phyloP scores from a whole-genome alignment of 2,797 vertebrate genomes.

The Dendrocincla fuliginosa region DNA sequence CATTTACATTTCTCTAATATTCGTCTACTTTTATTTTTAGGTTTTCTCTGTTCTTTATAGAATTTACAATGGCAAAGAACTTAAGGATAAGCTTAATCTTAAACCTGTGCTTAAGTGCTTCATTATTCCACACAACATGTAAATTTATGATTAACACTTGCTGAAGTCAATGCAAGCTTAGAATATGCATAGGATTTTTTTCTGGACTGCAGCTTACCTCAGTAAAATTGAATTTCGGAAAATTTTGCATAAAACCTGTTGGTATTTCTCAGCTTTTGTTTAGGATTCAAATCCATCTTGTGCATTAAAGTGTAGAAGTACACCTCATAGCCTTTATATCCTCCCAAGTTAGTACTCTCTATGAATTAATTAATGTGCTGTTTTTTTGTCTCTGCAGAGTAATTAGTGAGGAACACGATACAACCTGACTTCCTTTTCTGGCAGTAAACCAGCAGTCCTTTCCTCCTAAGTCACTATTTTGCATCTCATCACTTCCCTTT shows the following conservation, averaged over 20 bases:
- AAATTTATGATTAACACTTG: not conserved
- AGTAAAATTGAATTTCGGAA: not conserved
- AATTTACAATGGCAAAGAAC: not conserved
- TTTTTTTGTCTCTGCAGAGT: not conserved
- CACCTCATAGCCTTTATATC: not conserved
- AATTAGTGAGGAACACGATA: not conserved
- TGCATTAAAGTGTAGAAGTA: not conserved
- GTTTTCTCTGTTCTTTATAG: not conserved
- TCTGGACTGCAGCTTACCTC: not conserved
- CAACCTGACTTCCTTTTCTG: not conserved
- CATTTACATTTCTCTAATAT: not conserved
- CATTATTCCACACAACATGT: not conserved
- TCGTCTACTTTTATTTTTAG: not conserved
- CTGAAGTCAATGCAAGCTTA: not conserved
- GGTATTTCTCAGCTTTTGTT: not conserved
- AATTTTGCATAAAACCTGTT: not conserved
- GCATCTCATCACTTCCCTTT: conserved; percentile 11
- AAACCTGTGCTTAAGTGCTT: not conserved
- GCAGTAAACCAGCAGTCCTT: not conserved
- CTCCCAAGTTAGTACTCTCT: not conserved
- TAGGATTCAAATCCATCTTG: not conserved
- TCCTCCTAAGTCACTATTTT: not conserved
- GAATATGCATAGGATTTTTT: not conserved
- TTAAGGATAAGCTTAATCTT: not conserved
- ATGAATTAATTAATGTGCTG: not conserved